Evolutionary conservation across 1,140 invertebrate genomes (phyloP), one percentile per base, ranked within the genome.

Genomic region (Drosophila carrolli): DNA sequence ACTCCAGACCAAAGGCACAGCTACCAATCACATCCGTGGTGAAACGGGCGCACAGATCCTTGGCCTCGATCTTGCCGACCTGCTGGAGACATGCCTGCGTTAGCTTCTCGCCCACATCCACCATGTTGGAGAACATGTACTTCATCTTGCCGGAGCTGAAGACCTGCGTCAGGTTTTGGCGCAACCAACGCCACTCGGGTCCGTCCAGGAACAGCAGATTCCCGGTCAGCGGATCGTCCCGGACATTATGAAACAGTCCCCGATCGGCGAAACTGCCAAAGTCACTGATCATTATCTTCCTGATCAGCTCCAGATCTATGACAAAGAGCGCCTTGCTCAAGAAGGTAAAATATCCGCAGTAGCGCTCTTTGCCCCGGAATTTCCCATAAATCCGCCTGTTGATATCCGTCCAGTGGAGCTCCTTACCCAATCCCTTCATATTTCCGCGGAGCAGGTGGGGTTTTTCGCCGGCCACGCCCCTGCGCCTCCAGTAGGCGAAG

Each of bases 121-220:
- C 92, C 41, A 94, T 93, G 9, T 92, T 92, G 54, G 92, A 86
- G 76, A 93, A 94, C 94, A 94, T 94, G 13, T 83, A 93, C 74
- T 94, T 95, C 75, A 96, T 93, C 85, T 95, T 95, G 5, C 94
- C 94, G 0, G 94, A 94, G 27, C 94, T 95, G 75, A 96, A 96
- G 0, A 94, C 94, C 4, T 95, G 94, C 32, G 94, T 94, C 27
- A 95, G 92, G 61, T 95, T 94, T 7, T 93, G 92, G 48, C 95
- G 91, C 37, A 95, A 92, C 40, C 93, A 86, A 51, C 93, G 93
- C 95, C 95, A 96, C 23, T 93, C 91, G 10, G 93, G 91, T 8
- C 94, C 94, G 59, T 93, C 92, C 50, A 94, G 81, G 37, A 93
- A 93, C 37, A 95, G 93, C 10, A 94, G 75, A 78, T 94, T 93